Conservation (phyloP, 2,888 invertebrate genomes). For the Ophion obscuratus region DNA sequence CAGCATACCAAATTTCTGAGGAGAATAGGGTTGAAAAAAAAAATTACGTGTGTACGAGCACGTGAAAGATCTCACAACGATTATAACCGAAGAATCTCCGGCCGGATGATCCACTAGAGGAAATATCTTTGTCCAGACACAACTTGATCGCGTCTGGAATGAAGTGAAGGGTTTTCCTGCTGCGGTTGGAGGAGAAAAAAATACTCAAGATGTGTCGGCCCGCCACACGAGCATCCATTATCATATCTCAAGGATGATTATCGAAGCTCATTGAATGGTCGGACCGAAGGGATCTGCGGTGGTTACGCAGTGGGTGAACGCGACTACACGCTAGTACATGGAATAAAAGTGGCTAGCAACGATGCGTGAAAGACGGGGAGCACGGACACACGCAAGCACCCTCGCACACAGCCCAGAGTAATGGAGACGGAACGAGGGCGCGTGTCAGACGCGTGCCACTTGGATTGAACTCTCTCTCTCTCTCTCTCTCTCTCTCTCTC, state of each 20-base stretch:
- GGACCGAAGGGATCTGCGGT: conserved; percentile 18
- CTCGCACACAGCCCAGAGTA: conserved; percentile 63
- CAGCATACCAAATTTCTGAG: background rate
- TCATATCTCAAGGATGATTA: conserved; percentile 8
- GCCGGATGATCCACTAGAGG: conserved; percentile 51
- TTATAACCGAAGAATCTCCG: conserved; percentile 34
- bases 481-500: background rate
- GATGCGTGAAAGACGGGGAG: conserved; percentile 39
- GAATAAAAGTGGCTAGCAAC: conserved; percentile 45
- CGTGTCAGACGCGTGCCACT: conserved; percentile 83
- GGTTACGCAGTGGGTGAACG: conserved; percentile 16
- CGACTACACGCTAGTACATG: background rate
- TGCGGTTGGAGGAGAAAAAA: background rate
- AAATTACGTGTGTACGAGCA: background rate
- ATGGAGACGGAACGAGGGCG: conserved; percentile 76
- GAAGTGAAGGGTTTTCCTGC: conserved; percentile 33
- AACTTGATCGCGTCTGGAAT: conserved; percentile 35
- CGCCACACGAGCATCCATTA: conserved; percentile 31
- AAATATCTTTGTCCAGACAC: conserved; percentile 22
- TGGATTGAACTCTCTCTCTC: conserved; percentile 23
- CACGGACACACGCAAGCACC: conserved; percentile 10
- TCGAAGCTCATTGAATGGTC: too few species aligned
- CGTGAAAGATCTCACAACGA: conserved; percentile 36
- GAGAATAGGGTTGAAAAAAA: too few species aligned
- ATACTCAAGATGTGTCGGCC: background rate